Evolutionary conservation across 2,888 invertebrate genomes (phyloP).

Genomic region (Boloria selene): DNA sequence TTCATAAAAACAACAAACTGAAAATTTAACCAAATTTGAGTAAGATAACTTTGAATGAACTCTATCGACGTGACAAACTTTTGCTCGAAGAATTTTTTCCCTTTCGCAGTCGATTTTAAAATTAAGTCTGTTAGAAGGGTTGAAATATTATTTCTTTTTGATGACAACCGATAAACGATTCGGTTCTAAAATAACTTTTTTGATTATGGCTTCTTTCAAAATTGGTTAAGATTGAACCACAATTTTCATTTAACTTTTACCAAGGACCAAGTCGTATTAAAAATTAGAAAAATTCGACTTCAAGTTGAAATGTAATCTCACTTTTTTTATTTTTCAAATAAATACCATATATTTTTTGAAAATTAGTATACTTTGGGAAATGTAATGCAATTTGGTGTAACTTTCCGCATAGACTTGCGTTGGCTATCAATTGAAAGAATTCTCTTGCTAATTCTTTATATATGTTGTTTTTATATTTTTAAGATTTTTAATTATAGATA

Average conservation of each 20-base stretch:
- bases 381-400: too few relatives aligned
- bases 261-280: not conserved
- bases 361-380: too few relatives aligned
- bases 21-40: conserved; percentile 25
- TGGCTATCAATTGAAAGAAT: too few relatives aligned
- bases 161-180: conserved; percentile 79
- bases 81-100: conserved; percentile 38
- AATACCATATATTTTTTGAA: too few relatives aligned
- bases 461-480: too few relatives aligned
- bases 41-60: conserved; percentile 46
- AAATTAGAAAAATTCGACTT: not conserved
- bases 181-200: conserved; percentile 59
- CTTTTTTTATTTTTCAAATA: too few relatives aligned
- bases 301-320: too few relatives aligned
- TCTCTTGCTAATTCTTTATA: too few relatives aligned
- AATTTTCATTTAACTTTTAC: conserved; percentile 53
- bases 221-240: conserved; percentile 60
- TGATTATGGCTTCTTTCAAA: conserved; percentile 54
- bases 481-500: not conserved
- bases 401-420: too few relatives aligned
- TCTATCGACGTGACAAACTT: conserved; percentile 43
- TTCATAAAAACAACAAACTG: too few relatives aligned
- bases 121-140: conserved; percentile 74
- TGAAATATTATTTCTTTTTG: conserved; percentile 74
- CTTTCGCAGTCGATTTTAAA: conserved; percentile 59